Evolutionary conservation across 2,888 invertebrate species (phyloP), one percentile per base, ranked within the genome.

Genomic region (Andrena dorsata): DNA sequence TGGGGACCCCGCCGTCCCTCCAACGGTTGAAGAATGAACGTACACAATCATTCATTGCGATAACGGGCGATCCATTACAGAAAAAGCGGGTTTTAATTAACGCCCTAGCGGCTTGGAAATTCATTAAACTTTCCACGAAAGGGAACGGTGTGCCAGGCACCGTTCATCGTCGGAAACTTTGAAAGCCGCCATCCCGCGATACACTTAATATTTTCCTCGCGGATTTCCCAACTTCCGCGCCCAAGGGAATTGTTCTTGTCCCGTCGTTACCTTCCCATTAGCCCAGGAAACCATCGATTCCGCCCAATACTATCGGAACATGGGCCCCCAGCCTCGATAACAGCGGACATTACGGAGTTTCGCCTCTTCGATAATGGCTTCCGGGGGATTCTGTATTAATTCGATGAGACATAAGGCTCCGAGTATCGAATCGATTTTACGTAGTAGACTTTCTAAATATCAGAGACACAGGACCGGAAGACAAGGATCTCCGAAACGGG

Each of bases 71-170:
- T 80, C 80, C 82, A 66, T 81, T 76, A 58, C 58, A 56, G 82
- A 72, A 86, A 86, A 83, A 82, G 23, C 23, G 69, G 74, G 61
- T 77, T 86, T 86, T 86, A 86, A 86, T 86, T 84, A 86, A 86
- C 84, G 81, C 60, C 61, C 74, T 71, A 72, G 61, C 75, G 30
- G 76, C 70, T 64, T 35, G 74, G 60, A 80, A 70, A 81, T 81
- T 81, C 81, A 81, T 81, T 81, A 81, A 81, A 81, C 69, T 81
- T 81, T 51, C 74, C 65, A 35, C 64, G 35, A 65, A 66, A 70
- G 47, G 47, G 65, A 30, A 47, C 26, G 8, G 23, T n/a, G 32
- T 10, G 56, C 30, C 41, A 41, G 41, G n/a, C 20, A 8, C 28
- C 26, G 32, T n/a, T 26, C 28, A 49, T 51, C 16, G 35, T 23